Evolutionary conservation across 37 sponge, comb jelly and placozoan genomes (phyloP), one percentile per base, ranked within the genome.

Genomic region (Ianthella basta): DNA sequence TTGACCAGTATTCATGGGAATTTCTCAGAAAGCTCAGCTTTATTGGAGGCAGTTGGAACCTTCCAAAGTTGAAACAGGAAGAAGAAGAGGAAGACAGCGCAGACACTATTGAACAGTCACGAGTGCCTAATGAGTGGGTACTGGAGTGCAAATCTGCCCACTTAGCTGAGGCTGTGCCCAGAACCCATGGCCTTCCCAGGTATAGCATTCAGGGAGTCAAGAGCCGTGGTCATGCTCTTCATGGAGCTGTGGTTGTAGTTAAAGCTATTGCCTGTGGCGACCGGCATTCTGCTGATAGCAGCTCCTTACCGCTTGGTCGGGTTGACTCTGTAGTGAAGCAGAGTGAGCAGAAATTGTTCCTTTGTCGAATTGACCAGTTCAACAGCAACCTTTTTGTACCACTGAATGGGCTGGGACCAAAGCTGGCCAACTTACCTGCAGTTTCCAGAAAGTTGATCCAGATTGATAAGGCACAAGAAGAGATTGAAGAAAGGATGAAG

Each of bases 351-450:
- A 29, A 12, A 50, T 12, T 38, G 21, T 88, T 90, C 77, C 60
- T 90, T 19, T 93, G 94, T 38, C 38, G 75, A 74, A 84, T 87
- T 0, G 82, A 85, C 20, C 23, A 67, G 14, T 44, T 32, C 24
- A 90, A 88, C 57, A 56, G 87, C 14, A 85, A 75, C 27, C 18
- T 82, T 12, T 93, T 93, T 59, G 81, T 32, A 59, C 94, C 94
- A n/a, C 34, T 93, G 55, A 82, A 90, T 60, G 82, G 59, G 12
- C 86, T 75, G 53, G 72, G 81, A 34, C 94, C 94, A 25, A 50
- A 66, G 18, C 50, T 93, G 10, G 53, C 72, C 21, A 93, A 93
- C 75, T 72, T 93, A 23, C 94, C 94, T 60, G 41, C 66, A 69
- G 30, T 93, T 14, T 90, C 94, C 8, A 14, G 53, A 60, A 44